Evolutionary conservation across 2,113 vertebrate genomes (phyloP).

Genomic region (Neotoma lepida): DNA sequence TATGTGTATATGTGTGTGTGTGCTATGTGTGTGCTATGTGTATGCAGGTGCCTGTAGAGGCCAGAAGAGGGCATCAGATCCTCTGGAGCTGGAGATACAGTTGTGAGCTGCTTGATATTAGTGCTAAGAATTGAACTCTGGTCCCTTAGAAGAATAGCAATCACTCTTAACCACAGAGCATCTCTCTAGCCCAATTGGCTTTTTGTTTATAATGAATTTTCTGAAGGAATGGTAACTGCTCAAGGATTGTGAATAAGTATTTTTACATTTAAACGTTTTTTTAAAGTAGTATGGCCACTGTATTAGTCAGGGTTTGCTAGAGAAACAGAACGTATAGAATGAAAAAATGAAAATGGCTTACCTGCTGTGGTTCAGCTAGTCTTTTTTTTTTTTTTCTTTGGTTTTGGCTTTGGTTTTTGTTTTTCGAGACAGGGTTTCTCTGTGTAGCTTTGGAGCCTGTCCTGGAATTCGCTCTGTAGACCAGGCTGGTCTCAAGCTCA

Average conservation of each 20-base stretch:
- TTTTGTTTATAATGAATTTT: neutral
- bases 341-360: neutral
- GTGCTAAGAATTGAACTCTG: neutral
- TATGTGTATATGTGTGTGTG: neutral
- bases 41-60: neutral
- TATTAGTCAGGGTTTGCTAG: neutral
- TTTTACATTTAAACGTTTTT: neutral
- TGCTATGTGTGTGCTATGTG: too few relatives aligned
- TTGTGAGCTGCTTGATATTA: neutral
- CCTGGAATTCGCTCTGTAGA: too few relatives aligned
- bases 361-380: neutral
- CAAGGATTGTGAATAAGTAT: neutral
- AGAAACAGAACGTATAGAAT: neutral
- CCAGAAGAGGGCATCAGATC: neutral
- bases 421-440: too few relatives aligned
- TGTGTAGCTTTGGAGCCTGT: too few relatives aligned
- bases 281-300: neutral
- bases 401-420: too few relatives aligned
- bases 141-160: neutral
- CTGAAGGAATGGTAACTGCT: neutral
- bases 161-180: neutral
- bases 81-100: neutral
- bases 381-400: too few relatives aligned
- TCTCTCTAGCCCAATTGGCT: neutral
- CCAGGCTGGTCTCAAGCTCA: too few relatives aligned